Conservation (phyloP, 2,797 vertebrate species). For the Carcharodon carcharias region DNA sequence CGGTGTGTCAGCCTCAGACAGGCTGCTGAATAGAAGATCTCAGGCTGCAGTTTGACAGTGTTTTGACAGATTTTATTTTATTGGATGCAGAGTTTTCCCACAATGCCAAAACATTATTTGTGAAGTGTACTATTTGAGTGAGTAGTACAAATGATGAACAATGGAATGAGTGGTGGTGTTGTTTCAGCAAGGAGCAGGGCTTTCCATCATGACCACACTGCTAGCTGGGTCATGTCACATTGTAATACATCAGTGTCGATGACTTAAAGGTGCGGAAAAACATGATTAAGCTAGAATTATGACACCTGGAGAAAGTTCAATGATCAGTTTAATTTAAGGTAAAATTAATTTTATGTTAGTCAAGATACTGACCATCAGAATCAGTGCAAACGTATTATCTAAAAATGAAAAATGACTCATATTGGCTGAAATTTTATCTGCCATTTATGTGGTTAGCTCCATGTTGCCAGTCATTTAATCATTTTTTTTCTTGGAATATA, state of each 20-base stretch:
- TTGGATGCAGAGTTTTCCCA: background rate
- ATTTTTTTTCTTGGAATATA: background rate
- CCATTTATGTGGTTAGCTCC: background rate
- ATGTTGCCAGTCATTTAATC: background rate
- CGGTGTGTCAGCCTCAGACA: background rate
- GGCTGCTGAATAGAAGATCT: background rate
- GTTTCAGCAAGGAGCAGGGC: background rate
- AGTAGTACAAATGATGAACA: background rate
- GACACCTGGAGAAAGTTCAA: background rate
- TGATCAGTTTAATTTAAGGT: conserved; percentile 11
- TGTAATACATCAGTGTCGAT: background rate
- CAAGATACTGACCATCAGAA: background rate
- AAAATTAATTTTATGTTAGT: background rate
- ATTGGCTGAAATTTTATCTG: background rate
- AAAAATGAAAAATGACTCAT: background rate
- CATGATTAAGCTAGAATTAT: conserved; percentile 1
- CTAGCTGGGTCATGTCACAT: background rate
- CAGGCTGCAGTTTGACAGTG: background rate
- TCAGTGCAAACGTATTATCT: background rate
- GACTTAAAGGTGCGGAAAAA: background rate
- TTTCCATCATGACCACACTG: background rate
- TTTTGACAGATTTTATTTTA: conserved; percentile 29
- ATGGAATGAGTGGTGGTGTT: background rate
- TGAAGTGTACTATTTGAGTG: background rate
- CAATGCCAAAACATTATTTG: conserved; percentile 34